Evolutionary conservation across 2,888 invertebrate species (phyloP).

Genomic region (Nesidiocoris tenuis): DNA sequence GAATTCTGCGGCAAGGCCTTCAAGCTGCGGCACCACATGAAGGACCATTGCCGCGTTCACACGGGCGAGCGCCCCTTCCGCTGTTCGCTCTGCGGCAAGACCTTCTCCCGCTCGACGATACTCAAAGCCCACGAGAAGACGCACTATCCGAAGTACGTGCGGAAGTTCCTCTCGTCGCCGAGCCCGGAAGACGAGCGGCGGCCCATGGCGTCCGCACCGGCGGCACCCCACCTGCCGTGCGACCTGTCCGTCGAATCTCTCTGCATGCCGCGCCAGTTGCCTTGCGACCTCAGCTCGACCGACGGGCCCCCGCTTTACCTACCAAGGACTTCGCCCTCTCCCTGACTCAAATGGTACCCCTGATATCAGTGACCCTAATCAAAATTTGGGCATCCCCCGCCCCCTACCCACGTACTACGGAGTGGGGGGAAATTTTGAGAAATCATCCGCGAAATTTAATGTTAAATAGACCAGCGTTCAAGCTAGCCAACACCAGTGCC

Average conservation of each 20-base stretch:
- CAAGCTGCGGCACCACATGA: slow-evolving; percentile 90
- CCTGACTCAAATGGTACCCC: slow-evolving; percentile 49
- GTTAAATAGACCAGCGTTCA: background rate
- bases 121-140: slow-evolving; percentile 91
- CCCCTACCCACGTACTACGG: too few relatives aligned
- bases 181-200: slow-evolving; percentile 59
- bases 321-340: slow-evolving; percentile 49
- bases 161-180: slow-evolving; percentile 84
- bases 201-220: slow-evolving; percentile 54
- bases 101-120: slow-evolving; percentile 86
- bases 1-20: slow-evolving; percentile 93
- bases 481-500: background rate
- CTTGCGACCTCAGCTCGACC: slow-evolving; percentile 41
- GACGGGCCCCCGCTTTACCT: slow-evolving; percentile 45
- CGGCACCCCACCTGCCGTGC: slow-evolving; percentile 48
- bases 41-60: slow-evolving; percentile 90
- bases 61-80: slow-evolving; percentile 88
- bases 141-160: slow-evolving; percentile 86
- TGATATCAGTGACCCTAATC: slow-evolving; percentile 42
- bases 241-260: slow-evolving; percentile 52
- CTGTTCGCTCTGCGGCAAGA: slow-evolving; percentile 85
- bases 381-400: too few relatives aligned
- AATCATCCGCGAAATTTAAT: background rate
- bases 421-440: too few relatives aligned
- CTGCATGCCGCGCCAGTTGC: slow-evolving; percentile 49